Base-by-base conservation (phyloP, 1,140 invertebrate species). In the Caenorhabditis tropicalis region DNA sequence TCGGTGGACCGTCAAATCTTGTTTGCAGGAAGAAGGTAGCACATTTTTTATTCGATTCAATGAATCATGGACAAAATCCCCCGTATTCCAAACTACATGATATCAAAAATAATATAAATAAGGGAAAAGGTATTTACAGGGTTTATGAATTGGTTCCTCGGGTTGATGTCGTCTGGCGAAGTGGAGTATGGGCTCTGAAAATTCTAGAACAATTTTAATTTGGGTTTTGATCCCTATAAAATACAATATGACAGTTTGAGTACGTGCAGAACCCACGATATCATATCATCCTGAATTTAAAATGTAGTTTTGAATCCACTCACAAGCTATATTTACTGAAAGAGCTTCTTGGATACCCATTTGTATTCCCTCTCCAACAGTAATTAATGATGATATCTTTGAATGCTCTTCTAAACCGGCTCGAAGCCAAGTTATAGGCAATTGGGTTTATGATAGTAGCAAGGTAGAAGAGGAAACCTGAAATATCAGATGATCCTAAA, bases 371-470 rank as follows among this genome's bases (percentile, higher is more conserved):
- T 48, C 36, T 53, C 46, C 46, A 56, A 82, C 39, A 70, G 12
- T 51, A 82, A 36, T 46, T 16, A 79, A 74, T 19, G 7, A 85
- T 15, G 80, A 87, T 80, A 1, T 87, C 86, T 27, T 86, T 82
- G 48, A 91, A 91, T 15, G 91, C 91, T 74, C 91, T 89, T 81
- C 91, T 87, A 81, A 91, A 92, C 82, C 91, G 90, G 48, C 90
- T 83, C 1, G 91, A 92, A 88, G 92, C 91, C 16, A 92, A 88
- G 70, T 91, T 91, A 86, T 92, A 92, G 4, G 92, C 84, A 31
- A 92, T 88, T 0, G 91, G 91, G 83, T 92, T 92, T 36, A 92
- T 89, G 24, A 91, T 91, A 24, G 91, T 87, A 60, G 89, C 91
- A 10, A 91, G 86, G 65, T 91, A 92, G 82, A 91, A 92, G 1